A percentile compares a stretch with the other conserved stretches of the same genome.
Conservation (phyloP, 2,888 invertebrate species). For the Dicyrtomina minuta region DNA sequence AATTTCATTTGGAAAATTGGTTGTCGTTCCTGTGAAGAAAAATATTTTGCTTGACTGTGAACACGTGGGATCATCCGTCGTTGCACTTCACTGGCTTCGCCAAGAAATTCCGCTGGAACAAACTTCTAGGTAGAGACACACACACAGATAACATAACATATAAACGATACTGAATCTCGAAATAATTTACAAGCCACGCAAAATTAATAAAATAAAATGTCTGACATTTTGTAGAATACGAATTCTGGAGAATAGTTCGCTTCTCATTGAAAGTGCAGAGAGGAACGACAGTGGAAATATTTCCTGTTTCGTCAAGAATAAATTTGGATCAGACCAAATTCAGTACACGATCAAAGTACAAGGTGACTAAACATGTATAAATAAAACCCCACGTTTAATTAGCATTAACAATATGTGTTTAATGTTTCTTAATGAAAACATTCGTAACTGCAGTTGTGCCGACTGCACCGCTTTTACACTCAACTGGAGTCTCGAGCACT, state of each 20-base stretch:
- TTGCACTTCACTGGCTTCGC: slow-evolving; percentile 16
- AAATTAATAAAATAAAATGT: too few species aligned
- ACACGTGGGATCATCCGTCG: slow-evolving; percentile 62
- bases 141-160: too few species aligned
- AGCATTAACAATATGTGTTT: too few species aligned
- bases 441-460: slow-evolving; percentile 58
- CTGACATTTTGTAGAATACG: too few species aligned
- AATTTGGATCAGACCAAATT: slow-evolving; percentile 68
- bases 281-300: slow-evolving; percentile 12
- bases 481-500: slow-evolving; percentile 55
- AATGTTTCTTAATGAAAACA: too few species aligned
- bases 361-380: too few species aligned
- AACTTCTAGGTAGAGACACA: too few species aligned
- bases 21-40: slow-evolving; percentile 69
- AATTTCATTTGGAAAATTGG: slow-evolving; percentile 69
- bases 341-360: slow-evolving; percentile 68
- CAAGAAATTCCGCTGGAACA: too few species aligned
- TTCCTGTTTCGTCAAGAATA: slow-evolving; percentile 62
- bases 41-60: slow-evolving; percentile 67
- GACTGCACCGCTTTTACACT: slow-evolving; percentile 59
- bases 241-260: slow-evolving; percentile 14
- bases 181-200: too few species aligned
- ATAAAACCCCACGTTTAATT: too few species aligned
- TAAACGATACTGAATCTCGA: too few species aligned
- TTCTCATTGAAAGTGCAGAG: slow-evolving; percentile 15